Percentiles rank a stretch among this genome's conserved stretches.
Conservation (phyloP, 1,140 invertebrate species). For the Heterodera schachtii region DNA sequence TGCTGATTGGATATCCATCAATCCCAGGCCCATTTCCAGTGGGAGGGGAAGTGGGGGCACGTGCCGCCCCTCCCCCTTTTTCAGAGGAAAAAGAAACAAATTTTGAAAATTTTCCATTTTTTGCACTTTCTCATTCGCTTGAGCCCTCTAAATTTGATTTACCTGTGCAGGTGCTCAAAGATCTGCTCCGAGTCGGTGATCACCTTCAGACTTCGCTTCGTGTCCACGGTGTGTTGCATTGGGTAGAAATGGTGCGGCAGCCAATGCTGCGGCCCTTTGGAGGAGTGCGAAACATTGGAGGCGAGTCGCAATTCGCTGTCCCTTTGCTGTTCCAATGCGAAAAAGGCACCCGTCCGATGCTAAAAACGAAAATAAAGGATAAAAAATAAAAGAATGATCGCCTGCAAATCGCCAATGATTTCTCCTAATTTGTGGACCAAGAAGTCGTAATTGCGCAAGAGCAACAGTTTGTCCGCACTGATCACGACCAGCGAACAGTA, state of each 20-base stretch:
- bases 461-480: conserved; percentile 44
- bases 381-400: conserved; percentile 12
- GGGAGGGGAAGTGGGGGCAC: no score
- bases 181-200: conserved; percentile 39
- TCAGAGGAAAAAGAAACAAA: no score
- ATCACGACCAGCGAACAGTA: conserved; percentile 45
- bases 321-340: conserved; percentile 34
- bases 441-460: conserved; percentile 48
- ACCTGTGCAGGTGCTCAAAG: conserved; percentile 45
- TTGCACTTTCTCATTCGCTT: no score
- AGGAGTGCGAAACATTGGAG: conserved; percentile 27
- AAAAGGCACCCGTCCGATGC: conserved; percentile 35
- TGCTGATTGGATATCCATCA: no score
- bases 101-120: no score
- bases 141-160: background rate
- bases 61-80: no score
- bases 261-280: conserved; percentile 23
- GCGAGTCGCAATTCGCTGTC: conserved; percentile 42
- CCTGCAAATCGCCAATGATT: conserved; percentile 43
- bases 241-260: conserved; percentile 49
- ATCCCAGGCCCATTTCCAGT: no score
- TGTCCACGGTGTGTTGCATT: conserved; percentile 35
- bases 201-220: conserved; percentile 42
- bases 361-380: conserved; percentile 24
- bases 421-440: conserved; percentile 35